Conservation (phyloP, 2,797 vertebrate genomes). For the Pangasius larnaudii region DNA sequence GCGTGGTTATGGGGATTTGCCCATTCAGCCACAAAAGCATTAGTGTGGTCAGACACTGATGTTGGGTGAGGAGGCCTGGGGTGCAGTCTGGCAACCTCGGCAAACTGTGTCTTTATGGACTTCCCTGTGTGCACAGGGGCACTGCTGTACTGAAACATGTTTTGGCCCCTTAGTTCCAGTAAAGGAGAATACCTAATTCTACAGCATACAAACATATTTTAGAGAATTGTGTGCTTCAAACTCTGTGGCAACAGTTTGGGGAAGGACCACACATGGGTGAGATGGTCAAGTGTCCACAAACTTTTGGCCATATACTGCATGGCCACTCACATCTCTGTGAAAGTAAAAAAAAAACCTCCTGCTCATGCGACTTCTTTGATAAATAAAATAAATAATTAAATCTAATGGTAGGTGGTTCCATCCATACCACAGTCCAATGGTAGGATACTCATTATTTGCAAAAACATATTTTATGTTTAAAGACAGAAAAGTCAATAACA, state of each 20-base stretch:
- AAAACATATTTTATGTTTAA: slow-evolving; percentile 42
- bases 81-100: not conserved
- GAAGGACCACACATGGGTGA: not conserved
- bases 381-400: not conserved
- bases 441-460: slow-evolving; percentile 34
- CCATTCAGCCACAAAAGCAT: not conserved
- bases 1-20: not conserved
- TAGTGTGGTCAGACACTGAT: not conserved
- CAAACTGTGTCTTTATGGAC: not conserved
- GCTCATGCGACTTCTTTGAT: too few relatives aligned
- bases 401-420: not conserved
- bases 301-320: not conserved
- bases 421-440: not conserved
- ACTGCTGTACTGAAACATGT: not conserved
- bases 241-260: not conserved
- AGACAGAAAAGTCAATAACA: slow-evolving; percentile 23
- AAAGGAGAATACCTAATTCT: not conserved
- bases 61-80: not conserved
- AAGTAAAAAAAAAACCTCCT: not conserved
- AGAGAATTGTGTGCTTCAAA: not conserved
- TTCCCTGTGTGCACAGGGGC: not conserved
- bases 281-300: not conserved
- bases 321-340: not conserved
- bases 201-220: not conserved
- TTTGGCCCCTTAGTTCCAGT: too few relatives aligned